Evolutionary conservation across 2,113 vertebrate species (phyloP).

Genomic region (Parus major): DNA sequence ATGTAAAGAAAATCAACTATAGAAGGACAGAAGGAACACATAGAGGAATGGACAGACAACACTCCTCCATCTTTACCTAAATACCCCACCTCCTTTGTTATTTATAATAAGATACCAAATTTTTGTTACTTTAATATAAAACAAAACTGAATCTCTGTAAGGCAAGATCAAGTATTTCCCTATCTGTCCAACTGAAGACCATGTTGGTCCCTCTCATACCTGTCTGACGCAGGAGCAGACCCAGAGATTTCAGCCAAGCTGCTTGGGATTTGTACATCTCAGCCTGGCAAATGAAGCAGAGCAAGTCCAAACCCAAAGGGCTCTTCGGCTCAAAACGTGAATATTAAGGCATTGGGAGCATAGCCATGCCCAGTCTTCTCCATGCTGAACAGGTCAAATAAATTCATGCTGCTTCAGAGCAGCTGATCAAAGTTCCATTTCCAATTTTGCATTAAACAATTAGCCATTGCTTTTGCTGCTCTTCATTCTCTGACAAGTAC

Average conservation of each 20-base stretch:
- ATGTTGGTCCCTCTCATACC: accelerated
- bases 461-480: background rate
- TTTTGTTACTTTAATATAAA: background rate
- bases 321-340: accelerated
- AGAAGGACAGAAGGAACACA: background rate
- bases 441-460: background rate
- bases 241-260: background rate
- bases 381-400: background rate
- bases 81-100: accelerated
- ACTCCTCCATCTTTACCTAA: background rate
- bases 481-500: background rate
- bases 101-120: background rate
- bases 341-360: background rate
- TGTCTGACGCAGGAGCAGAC: background rate
- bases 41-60: background rate
- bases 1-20: background rate
- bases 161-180: background rate
- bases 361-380: background rate
- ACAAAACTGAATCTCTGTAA: background rate
- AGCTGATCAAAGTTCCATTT: background rate
- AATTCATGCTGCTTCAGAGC: background rate
- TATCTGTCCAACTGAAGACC: background rate
- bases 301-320: background rate
- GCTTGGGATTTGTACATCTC: background rate
- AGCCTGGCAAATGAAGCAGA: background rate